Base-by-base conservation (phyloP, 2,113 vertebrate species). In the Atherinomorus stipes region DNA sequence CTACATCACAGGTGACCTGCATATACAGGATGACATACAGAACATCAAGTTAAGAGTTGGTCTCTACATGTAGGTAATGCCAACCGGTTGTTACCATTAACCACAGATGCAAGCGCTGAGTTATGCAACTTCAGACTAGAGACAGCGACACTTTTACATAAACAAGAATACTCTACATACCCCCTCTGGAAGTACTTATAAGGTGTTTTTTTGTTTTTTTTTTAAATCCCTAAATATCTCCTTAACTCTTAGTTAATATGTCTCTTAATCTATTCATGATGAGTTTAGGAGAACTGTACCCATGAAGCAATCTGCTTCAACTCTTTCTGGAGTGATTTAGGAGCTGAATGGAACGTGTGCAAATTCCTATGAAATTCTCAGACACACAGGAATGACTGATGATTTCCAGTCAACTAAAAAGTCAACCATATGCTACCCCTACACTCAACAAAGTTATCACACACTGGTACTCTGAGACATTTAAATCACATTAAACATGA, bases 81-180 rank as follows among this genome's bases (percentile, higher is more conserved):
- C 67, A 67, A 82, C 76, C 45, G 15, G 60, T 1, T 76, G 60
- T 63, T 74, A 78, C 58, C 50, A 13, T 73, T 52, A 74, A 83
- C 56, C 85, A 71, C 67, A 85, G 89, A 88, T 90, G 84, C 84
- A 82, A 84, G 78, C 84, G 58, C 42, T 76, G 77, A 66, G 62
- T 31, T 68, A 71, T 67, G 45, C 4, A 47, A 67, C 68, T 68
- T 49, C 51, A 37, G 25, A 52, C 51, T 53, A 47, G 76, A 66
- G 70, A 59, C 74, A 83, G 80, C 53, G 74, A 78, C 61, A 70
- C 81, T 81, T 91, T 92, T 75, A 86, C 83, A 84, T 67, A 80
- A 78, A 88, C 74, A 60, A 58, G 67, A 78, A 58, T 4, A 59
- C 22, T 50, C 34, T 49, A 56, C 31, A 57, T 28, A 66, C 21